Percentiles rank a stretch among this genome's conserved stretches.
phyloP scores from a whole-genome alignment of 1,140 invertebrate species.

The Drosophila pachea region DNA sequence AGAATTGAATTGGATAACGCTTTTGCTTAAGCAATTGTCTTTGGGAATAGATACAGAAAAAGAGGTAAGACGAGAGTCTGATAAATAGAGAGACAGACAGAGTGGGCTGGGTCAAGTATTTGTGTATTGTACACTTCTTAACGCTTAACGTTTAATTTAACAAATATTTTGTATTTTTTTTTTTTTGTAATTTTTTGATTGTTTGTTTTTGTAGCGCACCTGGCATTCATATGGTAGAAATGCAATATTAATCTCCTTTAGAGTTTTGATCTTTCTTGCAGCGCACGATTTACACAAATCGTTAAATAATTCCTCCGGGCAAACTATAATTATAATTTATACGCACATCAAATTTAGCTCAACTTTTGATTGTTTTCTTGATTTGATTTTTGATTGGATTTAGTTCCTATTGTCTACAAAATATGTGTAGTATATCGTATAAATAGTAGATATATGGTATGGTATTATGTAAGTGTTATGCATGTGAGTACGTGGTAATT shows the following conservation, averaged over 20 bases:
- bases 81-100: not conserved
- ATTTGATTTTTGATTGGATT: not conserved
- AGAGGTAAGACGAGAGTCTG: not conserved
- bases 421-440: constrained; percentile 6
- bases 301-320: constrained; percentile 94
- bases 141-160: constrained; percentile 11
- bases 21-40: not conserved
- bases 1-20: not conserved
- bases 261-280: constrained; percentile 97
- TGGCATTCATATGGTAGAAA: constrained; percentile 99
- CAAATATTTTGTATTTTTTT: constrained; percentile 23
- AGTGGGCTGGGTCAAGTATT: constrained; percentile 16
- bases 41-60: constrained; percentile 1
- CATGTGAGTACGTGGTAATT: not conserved
- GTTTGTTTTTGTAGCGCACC: constrained; percentile 82
- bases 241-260: constrained; percentile 99
- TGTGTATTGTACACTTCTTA: constrained; percentile 17
- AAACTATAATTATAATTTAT: constrained; percentile 82
- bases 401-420: constrained; percentile 1
- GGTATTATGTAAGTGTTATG: constrained; percentile 10
- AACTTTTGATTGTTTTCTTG: constrained; percentile 25
- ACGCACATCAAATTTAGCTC: constrained; percentile 39
- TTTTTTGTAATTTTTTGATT: constrained; percentile 36
- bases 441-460: not conserved
- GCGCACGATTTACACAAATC: constrained; percentile 97